Evolutionary conservation across 1,140 invertebrate species (phyloP).

Genomic region (Samia ricini): DNA sequence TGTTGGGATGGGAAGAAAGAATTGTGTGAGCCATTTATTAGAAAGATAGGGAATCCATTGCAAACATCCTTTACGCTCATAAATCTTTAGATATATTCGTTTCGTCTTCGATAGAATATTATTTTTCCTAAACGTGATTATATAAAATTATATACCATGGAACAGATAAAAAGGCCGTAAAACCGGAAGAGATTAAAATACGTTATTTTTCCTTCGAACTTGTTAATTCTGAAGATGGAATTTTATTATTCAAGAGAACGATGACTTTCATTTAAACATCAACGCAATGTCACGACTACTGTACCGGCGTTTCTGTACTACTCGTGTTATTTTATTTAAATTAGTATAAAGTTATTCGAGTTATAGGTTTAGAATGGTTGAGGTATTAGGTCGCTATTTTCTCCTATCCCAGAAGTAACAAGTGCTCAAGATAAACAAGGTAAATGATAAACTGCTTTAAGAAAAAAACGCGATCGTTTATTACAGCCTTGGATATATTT

Average conservation of each 20-base stretch:
- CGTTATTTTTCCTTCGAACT: background rate
- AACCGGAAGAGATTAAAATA: constrained; percentile 1
- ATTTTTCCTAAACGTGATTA: background rate
- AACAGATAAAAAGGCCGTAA: background rate
- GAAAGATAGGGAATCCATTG: background rate
- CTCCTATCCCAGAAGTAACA: too few species aligned
- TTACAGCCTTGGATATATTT: too few species aligned
- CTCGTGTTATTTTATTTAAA: too few species aligned
- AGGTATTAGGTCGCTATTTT: too few species aligned
- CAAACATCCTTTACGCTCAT: background rate
- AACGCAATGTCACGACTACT: background rate
- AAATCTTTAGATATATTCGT: background rate
- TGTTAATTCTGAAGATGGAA: constrained; percentile 2
- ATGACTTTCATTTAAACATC: too few species aligned
- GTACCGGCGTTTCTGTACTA: background rate
- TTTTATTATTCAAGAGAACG: background rate
- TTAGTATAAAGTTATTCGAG: too few species aligned
- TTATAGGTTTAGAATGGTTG: too few species aligned
- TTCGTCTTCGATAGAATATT: background rate
- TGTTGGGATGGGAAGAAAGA: too few species aligned
- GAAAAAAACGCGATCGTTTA: too few species aligned
- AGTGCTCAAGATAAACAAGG: too few species aligned
- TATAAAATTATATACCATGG: background rate
- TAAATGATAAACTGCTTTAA: too few species aligned
- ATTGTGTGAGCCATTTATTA: too few species aligned